Evolutionary conservation across 1,140 invertebrate species (phyloP).

Genomic region (Bombus superbus): DNA sequence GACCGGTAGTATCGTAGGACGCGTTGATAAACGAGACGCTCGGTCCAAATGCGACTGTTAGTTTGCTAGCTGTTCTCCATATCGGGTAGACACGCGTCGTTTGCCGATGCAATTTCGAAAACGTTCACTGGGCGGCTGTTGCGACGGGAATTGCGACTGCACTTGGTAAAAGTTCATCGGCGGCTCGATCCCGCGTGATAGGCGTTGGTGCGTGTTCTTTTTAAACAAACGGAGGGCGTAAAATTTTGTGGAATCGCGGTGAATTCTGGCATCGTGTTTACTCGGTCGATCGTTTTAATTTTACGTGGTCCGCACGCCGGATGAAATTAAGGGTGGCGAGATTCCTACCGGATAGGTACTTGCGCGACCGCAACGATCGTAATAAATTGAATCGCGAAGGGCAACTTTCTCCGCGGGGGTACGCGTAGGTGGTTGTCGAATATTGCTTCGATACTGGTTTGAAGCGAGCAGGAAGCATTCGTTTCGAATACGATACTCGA

Average conservation of each 20-base stretch:
- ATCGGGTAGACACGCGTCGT: constrained; percentile 32
- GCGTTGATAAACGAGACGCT: constrained; percentile 42
- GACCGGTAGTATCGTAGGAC: constrained; percentile 31
- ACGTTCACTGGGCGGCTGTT: not conserved
- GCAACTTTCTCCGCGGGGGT: constrained; percentile 72
- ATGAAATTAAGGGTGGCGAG: constrained; percentile 61
- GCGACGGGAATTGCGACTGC: not conserved
- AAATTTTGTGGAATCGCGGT: constrained; percentile 5
- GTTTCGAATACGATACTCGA: constrained; percentile 52
- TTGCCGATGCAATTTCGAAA: constrained; percentile 14
- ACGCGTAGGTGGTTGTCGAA: constrained; percentile 71
- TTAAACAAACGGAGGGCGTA: not conserved
- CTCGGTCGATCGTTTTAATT: constrained; percentile 60
- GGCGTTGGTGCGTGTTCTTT: not conserved
- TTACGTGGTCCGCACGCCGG: constrained; percentile 46
- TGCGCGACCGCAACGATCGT: constrained; percentile 59
- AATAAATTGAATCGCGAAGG: constrained; percentile 69
- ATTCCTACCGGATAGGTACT: constrained; percentile 56
- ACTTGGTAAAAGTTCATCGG: not conserved
- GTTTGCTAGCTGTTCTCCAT: constrained; percentile 12
- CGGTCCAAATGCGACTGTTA: constrained; percentile 17
- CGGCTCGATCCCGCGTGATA: not conserved
- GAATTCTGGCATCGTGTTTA: constrained; percentile 40
- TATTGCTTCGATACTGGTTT: constrained; percentile 68
- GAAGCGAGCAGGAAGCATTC: constrained; percentile 62